A percentile compares a stretch with the other conserved stretches of the same genome.
These are phyloP conservation scores for Aix galericulata DNA, from an alignment of 2,113 vertebrate species.

Conservation along the genomic window DNA sequence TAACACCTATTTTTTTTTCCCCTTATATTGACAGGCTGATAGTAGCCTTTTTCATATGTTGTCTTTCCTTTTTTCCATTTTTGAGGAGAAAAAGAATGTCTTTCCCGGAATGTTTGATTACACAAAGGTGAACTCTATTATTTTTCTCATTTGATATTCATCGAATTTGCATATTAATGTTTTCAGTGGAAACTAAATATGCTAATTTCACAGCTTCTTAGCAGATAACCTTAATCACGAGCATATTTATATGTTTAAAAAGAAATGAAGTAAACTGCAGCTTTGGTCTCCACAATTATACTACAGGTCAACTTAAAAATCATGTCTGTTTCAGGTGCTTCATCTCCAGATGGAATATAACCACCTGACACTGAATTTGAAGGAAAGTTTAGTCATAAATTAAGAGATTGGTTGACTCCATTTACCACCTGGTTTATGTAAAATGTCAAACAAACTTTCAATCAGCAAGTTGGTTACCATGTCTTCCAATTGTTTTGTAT, in stretches of 20 bases:
- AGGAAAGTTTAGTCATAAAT: neutral
- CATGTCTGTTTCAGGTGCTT: neutral
- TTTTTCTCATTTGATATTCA: slow-evolving; percentile 43
- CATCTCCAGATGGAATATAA: neutral
- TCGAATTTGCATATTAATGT: slow-evolving; percentile 58
- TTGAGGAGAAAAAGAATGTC: slow-evolving; percentile 14
- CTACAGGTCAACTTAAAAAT: neutral
- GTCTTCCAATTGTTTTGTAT: neutral
- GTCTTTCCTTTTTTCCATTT: neutral
- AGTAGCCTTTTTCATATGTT: neutral
- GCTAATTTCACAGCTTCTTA: slow-evolving; percentile 60
- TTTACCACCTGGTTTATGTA: neutral
- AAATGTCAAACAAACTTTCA: neutral
- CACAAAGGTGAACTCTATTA: slow-evolving; percentile 56
- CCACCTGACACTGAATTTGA: neutral
- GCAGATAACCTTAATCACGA: slow-evolving; percentile 46
- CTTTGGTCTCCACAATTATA: neutral
- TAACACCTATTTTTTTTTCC: neutral
- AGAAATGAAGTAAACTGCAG: neutral
- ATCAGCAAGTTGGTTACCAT: neutral
- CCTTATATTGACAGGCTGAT: neutral
- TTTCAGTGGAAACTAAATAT: slow-evolving; percentile 41
- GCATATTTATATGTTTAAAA: slow-evolving; percentile 50
- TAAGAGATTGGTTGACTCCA: neutral
- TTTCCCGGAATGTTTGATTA: slow-evolving; percentile 53